A percentile compares a stretch with the other conserved stretches of the same genome.
These are phyloP conservation scores for Sterna hirundo DNA, from an alignment of 2,113 vertebrate species.

Conservation along the genomic window DNA sequence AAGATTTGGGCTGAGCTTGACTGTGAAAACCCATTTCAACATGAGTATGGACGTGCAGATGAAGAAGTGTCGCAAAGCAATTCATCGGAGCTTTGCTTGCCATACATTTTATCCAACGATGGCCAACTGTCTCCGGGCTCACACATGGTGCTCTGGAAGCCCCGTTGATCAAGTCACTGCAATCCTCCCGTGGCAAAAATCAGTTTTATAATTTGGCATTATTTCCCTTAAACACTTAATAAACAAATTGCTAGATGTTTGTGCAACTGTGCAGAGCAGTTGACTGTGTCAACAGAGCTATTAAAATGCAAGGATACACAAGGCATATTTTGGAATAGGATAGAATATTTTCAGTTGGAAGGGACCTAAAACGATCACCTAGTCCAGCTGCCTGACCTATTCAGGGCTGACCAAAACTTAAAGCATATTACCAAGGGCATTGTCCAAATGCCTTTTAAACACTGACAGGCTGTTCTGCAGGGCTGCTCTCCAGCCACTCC, in stretches of 20 bases:
- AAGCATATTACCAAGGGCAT: not conserved
- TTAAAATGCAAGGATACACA: not conserved
- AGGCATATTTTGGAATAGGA: not conserved
- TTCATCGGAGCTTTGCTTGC: not conserved
- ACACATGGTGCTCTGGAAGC: not conserved
- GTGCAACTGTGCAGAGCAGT: not conserved
- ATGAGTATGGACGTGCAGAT: not conserved
- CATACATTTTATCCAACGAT: not conserved
- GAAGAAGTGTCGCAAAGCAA: slow-evolving; percentile 19
- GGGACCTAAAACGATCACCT: not conserved
- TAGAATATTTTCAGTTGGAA: not conserved
- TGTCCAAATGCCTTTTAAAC: not conserved
- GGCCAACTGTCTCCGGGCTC: not conserved
- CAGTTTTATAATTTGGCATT: not conserved
- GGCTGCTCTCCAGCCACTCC: not conserved
- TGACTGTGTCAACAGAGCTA: not conserved
- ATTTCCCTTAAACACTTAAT: not conserved
- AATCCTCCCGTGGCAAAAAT: not conserved
- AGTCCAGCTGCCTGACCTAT: not conserved
- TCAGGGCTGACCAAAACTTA: not conserved
- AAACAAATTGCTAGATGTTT: not conserved
- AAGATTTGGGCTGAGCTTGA: slow-evolving; percentile 20
- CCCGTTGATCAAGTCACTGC: not conserved
- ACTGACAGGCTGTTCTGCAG: not conserved
- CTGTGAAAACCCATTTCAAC: slow-evolving; percentile 28